Percentiles rank a stretch among this genome's conserved stretches.
These are phyloP conservation scores for Oreortyx pictus DNA, from an alignment of 2,797 vertebrate species.

Conservation along the genomic window DNA sequence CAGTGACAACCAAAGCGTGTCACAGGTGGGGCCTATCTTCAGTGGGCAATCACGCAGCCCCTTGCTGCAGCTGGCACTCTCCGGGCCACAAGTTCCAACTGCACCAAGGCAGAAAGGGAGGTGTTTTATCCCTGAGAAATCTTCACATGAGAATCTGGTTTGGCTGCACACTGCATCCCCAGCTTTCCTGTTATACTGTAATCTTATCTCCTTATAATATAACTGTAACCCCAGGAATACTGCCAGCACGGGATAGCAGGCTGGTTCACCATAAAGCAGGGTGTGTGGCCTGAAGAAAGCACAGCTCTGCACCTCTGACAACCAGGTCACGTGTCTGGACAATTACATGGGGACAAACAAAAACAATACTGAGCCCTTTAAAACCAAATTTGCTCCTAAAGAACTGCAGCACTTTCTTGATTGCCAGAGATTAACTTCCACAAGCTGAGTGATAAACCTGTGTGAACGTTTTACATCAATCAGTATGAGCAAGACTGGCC, in stretches of 20 bases:
- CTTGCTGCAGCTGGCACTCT: neutral
- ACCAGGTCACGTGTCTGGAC: neutral
- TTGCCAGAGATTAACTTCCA: neutral
- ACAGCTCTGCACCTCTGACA: neutral
- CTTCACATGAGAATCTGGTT: neutral
- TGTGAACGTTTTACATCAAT: rapidly evolving
- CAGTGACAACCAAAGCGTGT: rapidly evolving
- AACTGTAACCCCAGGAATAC: neutral
- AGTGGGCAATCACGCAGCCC: rapidly evolving
- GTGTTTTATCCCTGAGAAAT: neutral
- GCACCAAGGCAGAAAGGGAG: neutral
- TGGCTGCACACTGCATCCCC: neutral
- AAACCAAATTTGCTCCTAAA: neutral
- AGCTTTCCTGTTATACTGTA: neutral
- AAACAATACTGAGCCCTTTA: neutral
- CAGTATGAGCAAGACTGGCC: neutral
- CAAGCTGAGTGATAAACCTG: neutral
- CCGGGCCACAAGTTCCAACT: neutral
- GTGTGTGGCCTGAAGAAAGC: neutral
- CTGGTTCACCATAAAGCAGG: slow-evolving; percentile 13
- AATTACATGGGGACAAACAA: neutral
- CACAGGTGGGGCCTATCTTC: neutral
- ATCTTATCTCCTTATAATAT: slow-evolving; percentile 3
- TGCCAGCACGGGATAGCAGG: slow-evolving; percentile 4
- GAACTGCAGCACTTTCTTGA: neutral